Evolutionary conservation across 2,888 invertebrate species (phyloP), one percentile per base, ranked within the genome.

Genomic region (Stenichneumon culpator): DNA sequence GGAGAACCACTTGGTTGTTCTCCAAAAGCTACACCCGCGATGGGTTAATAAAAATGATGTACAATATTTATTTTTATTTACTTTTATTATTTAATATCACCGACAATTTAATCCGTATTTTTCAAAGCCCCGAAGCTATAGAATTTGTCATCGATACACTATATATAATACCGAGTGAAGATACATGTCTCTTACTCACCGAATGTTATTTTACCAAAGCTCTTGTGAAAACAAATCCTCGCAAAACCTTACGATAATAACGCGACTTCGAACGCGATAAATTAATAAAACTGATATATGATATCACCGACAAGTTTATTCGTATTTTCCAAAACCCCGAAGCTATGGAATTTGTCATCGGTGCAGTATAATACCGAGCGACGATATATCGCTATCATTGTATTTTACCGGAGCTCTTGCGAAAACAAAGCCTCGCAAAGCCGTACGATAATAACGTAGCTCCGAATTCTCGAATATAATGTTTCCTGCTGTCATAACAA

Each of bases 1-100:
- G 7, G 16, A 32, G 22, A 44, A 57, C 14, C 50, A 22, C 32
- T 77, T 77, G 75, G 75, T 54, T 67, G 25, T 11, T 65, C 16
- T 54, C 54, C 75, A 67, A 65, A 54, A 67, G 7, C n/a, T 22
- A 39, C 54, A 39, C 16, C 32, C 25, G 39, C 9, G 7, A 36
- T 2, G 2, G 16, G 25, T 52, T 9, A 60, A 63, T 60, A 47
- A 39, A 63, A 28, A 9, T n/a, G 11, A 77, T 36, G 11, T 28
- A 65, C 65, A 36, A 32, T 47, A 14, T 57, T 5, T 28, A 5
- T 28, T 28, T 28, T 28, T 19, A 19, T 47, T 44, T 2, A 60
- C 4, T 22, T 44, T 3, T 60, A 39, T 39, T 60, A 44, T 47
- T 22, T 28, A 44, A 32, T 44, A 16, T 57, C 4, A 47, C 52